Conservation (phyloP, 2,113 vertebrate species). For the Ibidorhyncha struthersii region DNA sequence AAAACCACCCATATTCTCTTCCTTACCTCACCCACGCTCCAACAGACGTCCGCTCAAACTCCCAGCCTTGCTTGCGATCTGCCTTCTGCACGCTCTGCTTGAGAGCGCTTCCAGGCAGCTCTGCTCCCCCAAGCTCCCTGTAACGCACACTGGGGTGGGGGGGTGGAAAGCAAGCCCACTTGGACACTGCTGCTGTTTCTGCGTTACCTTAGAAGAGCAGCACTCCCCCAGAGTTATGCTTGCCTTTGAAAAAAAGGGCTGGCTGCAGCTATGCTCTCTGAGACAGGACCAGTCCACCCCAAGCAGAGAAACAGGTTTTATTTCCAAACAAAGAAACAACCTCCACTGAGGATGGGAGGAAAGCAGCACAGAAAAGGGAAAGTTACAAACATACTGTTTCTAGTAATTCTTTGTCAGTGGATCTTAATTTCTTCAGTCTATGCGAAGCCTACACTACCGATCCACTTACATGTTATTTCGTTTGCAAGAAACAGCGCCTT, state of each 20-base stretch:
- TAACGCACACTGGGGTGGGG: background rate
- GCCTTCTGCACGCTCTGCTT: background rate
- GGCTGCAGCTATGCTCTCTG: background rate
- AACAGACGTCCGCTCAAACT: rapidly evolving
- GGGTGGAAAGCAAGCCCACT: background rate
- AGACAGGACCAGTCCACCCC: background rate
- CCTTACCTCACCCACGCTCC: rapidly evolving
- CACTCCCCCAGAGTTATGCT: background rate
- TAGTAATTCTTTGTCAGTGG: background rate
- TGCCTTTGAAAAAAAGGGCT: background rate
- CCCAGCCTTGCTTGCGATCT: background rate
- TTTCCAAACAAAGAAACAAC: background rate
- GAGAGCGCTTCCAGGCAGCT: background rate
- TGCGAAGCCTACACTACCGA: background rate
- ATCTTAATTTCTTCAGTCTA: background rate
- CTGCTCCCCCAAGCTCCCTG: background rate
- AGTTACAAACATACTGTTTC: background rate
- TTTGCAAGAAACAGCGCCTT: background rate
- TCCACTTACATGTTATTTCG: background rate
- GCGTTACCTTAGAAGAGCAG: background rate
- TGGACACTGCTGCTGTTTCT: background rate
- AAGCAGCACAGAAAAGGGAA: background rate
- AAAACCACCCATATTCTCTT: background rate
- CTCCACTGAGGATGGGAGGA: background rate
- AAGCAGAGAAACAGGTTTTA: background rate